Base-by-base conservation (phyloP, 2,113 vertebrate genomes). In the Oophaga pumilio region DNA sequence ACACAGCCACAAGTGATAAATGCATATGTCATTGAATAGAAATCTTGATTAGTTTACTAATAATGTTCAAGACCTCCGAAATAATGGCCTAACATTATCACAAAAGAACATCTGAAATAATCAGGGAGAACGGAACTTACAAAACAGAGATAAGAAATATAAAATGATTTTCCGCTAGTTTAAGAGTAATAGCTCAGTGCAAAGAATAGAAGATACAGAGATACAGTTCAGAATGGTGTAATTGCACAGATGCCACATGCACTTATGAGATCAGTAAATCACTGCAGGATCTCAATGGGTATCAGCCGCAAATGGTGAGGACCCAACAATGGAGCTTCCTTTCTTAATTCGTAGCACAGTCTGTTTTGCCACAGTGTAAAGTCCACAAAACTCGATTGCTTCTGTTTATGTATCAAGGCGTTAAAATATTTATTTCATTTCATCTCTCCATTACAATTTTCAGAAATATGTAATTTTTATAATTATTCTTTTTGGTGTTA, bases 201-300 rank as follows among this genome's bases (percentile, higher is more conserved):
- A 74, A 68, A 69, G 24, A 76, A 82, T 83, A 82, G 43, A 13
- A 53, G 69, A 76, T 82, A 59, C 79, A 15, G 57, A 57, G 69
- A 64, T 87, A 87, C 57, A 68, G 20, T 52, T 60, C 68, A 62
- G 56, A 33, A 80, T 28, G 53, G 62, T 71, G 76, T 87, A 87
- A 80, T 59, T 14, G 66, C 71, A 86, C 84, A 77, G 76, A 86
- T 80, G 77, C 33, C 78, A 82, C 78, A 74, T 12, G 52, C 68
- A 81, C 28, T 87, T 87, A 86, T 18, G 43, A 86, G 76, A 53
- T 26, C 22, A n/a, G 50, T 86, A 86, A 86, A 79, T 80, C 76
- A 69, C 22, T 52, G 76, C 17, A 43, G 43, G 15, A 68, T 64
- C 62, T 66, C 2, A 78, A 64, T 28, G 52, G 26, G 22, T 57